A percentile compares a stretch with the other conserved stretches of the same genome.
Conservation (phyloP, 2,797 vertebrate species). For the Mallotus villosus region DNA sequence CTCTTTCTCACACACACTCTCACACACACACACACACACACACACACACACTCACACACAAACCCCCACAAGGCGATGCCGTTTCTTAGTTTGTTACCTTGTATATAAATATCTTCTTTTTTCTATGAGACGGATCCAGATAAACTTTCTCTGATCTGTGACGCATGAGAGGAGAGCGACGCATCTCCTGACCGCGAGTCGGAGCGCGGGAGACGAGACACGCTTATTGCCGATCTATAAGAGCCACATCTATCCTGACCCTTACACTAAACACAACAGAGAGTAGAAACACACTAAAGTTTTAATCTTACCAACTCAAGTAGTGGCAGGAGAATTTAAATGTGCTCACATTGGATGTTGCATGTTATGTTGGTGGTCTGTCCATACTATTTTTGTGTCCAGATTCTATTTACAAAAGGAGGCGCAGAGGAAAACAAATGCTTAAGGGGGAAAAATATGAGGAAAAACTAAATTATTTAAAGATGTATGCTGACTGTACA, state of each 20-base stretch:
- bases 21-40: constrained; percentile 1
- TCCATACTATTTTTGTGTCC: constrained; percentile 86
- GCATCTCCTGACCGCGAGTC: constrained; percentile 34
- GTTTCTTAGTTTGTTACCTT: constrained; percentile 81
- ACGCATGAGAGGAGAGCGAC: constrained; percentile 61
- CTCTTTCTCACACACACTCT: constrained; percentile 4
- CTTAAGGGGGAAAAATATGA: constrained; percentile 45
- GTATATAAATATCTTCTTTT: constrained; percentile 87
- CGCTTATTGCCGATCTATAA: not conserved
- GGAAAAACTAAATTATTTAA: constrained; percentile 75
- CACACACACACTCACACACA: constrained; percentile 3
- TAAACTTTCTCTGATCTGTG: constrained; percentile 67
- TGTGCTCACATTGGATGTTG: constrained; percentile 94
- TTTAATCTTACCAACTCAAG: constrained; percentile 70
- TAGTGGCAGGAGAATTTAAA: constrained; percentile 84
- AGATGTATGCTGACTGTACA: constrained; percentile 85
- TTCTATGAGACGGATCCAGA: constrained; percentile 66
- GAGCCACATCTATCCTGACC: constrained; percentile 41
- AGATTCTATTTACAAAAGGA: constrained; percentile 74
- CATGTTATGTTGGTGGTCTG: constrained; percentile 93
- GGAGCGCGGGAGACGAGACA: constrained; percentile 49
- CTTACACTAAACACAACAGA: constrained; percentile 57
- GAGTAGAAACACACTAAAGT: constrained; percentile 59
- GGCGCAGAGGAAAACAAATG: constrained; percentile 56
- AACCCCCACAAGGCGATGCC: constrained; percentile 21